phyloP scores from a whole-genome alignment of 2,888 invertebrate genomes.

The Ctena decussata region DNA sequence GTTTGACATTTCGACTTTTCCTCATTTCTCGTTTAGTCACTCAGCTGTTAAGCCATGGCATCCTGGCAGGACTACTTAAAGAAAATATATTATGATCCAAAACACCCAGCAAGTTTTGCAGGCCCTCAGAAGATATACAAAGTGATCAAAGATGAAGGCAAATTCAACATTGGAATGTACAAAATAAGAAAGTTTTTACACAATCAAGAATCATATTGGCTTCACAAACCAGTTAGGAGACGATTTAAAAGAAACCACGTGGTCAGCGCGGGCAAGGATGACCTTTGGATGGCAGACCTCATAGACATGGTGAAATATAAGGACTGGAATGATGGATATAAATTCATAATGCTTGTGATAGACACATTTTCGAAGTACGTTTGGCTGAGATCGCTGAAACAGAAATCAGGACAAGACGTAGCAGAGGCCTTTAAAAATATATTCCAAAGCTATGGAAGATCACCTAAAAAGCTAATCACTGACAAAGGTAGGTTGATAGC shows the following conservation, averaged over 20 bases:
- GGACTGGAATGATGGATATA: constrained; percentile 27
- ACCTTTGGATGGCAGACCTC: constrained; percentile 54
- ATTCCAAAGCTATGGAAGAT: constrained; percentile 35
- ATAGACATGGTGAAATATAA: constrained; percentile 54
- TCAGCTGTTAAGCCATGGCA: constrained; percentile 27
- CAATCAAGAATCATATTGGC: constrained; percentile 42
- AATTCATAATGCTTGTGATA: constrained; percentile 41
- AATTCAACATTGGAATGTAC: constrained; percentile 37
- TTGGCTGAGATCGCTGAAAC: constrained; percentile 38
- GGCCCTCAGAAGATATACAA: constrained; percentile 52
- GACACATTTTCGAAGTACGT: constrained; percentile 54
- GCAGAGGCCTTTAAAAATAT: constrained; percentile 38
- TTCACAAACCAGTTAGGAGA: constrained; percentile 34
- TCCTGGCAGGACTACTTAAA: constrained; percentile 53
- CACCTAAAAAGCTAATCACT: constrained; percentile 31
- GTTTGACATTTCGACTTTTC: not conserved
- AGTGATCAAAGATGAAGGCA: constrained; percentile 33
- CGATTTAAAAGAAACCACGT: constrained; percentile 25
- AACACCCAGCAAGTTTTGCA: constrained; percentile 35
- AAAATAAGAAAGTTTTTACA: constrained; percentile 49
- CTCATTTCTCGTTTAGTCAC: constrained; percentile 46
- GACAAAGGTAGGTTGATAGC: constrained; percentile 34
- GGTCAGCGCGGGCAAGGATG: constrained; percentile 40
- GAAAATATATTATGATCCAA: constrained; percentile 46
- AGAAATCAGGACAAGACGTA: constrained; percentile 38